These are phyloP conservation scores for Archilochus colubris DNA, from an alignment of 2,113 vertebrate genomes.

Conservation along the genomic window DNA sequence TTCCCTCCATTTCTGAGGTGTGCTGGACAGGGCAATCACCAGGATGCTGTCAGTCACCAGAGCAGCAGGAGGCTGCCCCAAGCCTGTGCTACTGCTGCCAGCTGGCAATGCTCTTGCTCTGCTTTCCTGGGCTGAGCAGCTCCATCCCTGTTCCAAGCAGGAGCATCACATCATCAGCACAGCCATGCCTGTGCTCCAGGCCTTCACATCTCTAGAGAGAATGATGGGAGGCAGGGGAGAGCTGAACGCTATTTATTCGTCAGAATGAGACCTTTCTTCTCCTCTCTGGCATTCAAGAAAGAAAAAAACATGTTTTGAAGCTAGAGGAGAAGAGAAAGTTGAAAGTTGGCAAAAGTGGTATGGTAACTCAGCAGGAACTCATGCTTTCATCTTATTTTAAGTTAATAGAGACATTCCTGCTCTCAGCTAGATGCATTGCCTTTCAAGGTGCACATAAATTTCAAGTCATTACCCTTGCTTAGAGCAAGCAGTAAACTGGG, in stretches of 20 bases:
- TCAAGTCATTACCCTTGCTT: conserved; percentile 20
- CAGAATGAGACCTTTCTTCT: neutral
- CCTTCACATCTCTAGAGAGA: neutral
- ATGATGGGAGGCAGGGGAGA: neutral
- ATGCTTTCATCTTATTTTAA: conserved; percentile 32
- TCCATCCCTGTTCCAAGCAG: rapidly evolving
- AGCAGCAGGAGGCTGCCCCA: neutral
- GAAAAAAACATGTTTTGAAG: conserved; percentile 49
- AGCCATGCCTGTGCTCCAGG: neutral
- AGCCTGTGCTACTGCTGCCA: neutral
- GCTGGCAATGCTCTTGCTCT: rapidly evolving
- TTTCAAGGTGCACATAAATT: conserved; percentile 28
- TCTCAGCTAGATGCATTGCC: neutral
- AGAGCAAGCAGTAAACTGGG: neutral
- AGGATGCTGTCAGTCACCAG: neutral
- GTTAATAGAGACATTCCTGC: conserved; percentile 33
- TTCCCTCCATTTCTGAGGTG: neutral
- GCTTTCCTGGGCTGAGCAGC: rapidly evolving
- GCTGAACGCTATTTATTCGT: neutral
- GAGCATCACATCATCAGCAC: neutral
- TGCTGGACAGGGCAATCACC: neutral
- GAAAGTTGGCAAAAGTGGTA: conserved; percentile 26
- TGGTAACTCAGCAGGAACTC: conserved; percentile 32
- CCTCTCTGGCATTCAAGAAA: conserved; percentile 3
- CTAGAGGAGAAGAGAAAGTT: conserved; percentile 38